Conservation (phyloP, 2,888 invertebrate genomes). For the Eulithis prunata region DNA sequence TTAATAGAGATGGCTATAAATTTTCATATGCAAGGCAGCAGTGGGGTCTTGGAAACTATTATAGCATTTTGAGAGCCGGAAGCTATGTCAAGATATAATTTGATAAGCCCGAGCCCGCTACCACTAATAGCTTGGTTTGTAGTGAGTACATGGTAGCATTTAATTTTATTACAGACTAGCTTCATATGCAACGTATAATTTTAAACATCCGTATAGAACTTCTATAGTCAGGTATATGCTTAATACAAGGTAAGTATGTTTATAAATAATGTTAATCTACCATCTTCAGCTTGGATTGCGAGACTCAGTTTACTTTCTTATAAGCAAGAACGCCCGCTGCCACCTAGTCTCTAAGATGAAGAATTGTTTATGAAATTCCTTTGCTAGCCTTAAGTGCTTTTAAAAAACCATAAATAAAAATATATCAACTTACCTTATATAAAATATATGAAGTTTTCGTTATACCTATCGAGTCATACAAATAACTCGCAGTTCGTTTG, state of each 20-base stretch:
- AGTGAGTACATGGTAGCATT: slow-evolving; percentile 31
- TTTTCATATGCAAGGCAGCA: slow-evolving; percentile 56
- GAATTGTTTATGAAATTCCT: no score
- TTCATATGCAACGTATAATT: slow-evolving; percentile 5
- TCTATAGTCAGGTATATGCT: no score
- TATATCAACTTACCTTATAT: no score
- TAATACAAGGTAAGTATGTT: no score
- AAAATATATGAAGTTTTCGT: no score
- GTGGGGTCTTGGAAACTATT: slow-evolving; percentile 55
- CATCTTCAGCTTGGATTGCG: no score
- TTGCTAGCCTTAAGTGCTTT: no score
- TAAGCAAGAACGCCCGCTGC: no score
- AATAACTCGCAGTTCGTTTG: slow-evolving; percentile 69
- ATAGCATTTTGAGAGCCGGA: slow-evolving; percentile 52
- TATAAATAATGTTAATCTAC: no score
- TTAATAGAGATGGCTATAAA: slow-evolving; percentile 66
- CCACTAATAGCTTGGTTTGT: slow-evolving; percentile 44
- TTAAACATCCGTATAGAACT: slow-evolving; percentile 3
- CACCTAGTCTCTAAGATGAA: no score
- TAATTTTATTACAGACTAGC: slow-evolving; percentile 29
- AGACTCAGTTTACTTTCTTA: no score
- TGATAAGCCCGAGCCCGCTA: slow-evolving; percentile 55
- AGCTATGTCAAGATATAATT: slow-evolving; percentile 58
- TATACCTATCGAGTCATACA: slow-evolving; percentile 31
- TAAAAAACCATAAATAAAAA: no score